Evolutionary conservation across 2,113 vertebrate genomes (phyloP).

Genomic region (Trichechus manatus): DNA sequence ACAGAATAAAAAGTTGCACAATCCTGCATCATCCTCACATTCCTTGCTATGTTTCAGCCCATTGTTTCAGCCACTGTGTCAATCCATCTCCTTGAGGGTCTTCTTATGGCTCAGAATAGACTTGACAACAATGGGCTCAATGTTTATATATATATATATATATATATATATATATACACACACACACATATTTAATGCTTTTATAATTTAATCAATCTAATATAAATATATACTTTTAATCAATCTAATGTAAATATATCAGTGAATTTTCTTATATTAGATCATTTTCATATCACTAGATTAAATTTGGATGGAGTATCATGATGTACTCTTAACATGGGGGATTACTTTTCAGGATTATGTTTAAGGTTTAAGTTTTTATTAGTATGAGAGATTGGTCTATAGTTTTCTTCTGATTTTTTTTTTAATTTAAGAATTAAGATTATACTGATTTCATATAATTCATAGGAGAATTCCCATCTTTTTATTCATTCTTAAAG

Average conservation of each 20-base stretch:
- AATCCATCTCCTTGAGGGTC: not conserved
- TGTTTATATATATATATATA: not conserved
- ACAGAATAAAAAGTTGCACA: not conserved
- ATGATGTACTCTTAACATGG: not conserved
- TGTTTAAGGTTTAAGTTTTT: constrained; percentile 7
- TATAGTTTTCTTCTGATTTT: not conserved
- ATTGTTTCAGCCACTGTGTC: not conserved
- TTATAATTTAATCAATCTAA: not conserved
- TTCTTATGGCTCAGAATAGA: not conserved
- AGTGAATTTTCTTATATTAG: not conserved
- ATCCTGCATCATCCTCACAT: not conserved
- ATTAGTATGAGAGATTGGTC: not conserved
- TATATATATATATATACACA: not conserved
- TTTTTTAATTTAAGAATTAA: constrained; percentile 27
- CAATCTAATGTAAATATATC: not conserved
- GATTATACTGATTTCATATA: not conserved
- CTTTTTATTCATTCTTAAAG: not conserved
- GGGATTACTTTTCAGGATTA: not conserved
- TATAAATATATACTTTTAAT: not conserved
- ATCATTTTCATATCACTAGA: not conserved
- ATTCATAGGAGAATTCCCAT: not conserved
- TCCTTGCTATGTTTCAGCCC: not conserved
- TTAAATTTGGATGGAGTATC: not conserved
- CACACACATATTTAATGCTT: not conserved
- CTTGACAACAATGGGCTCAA: too few species aligned